Evolutionary conservation across 2,113 vertebrate species (phyloP).

Genomic region (human): GRCh38 chr16:24394501-24395000

Average conservation of each 20-base stretch:
- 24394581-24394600: constrained; percentile 74
- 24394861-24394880: background rate
- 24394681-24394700: constrained; percentile 81
- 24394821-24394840: background rate
- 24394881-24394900: background rate
- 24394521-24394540: constrained; percentile 30
- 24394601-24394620: constrained; percentile 82
- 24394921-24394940: background rate
- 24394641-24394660: constrained; percentile 81
- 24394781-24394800: background rate
- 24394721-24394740: constrained; percentile 27
- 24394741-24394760: constrained; percentile 34
- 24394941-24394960: background rate
- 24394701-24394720: constrained; percentile 58
- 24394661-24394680: constrained; percentile 74
- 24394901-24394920: background rate
- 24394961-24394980: background rate
- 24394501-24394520: constrained; percentile 53
- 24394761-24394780: background rate
- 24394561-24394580: constrained; percentile 53
- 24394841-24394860: background rate
- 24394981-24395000: no score
- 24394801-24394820: background rate
- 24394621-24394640: constrained; percentile 81
- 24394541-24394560: constrained; percentile 67